Evolutionary conservation across 64 coral and sea anemone genomes (phyloP).

Genomic region (Hydrozoanthus tunicans): DNA sequence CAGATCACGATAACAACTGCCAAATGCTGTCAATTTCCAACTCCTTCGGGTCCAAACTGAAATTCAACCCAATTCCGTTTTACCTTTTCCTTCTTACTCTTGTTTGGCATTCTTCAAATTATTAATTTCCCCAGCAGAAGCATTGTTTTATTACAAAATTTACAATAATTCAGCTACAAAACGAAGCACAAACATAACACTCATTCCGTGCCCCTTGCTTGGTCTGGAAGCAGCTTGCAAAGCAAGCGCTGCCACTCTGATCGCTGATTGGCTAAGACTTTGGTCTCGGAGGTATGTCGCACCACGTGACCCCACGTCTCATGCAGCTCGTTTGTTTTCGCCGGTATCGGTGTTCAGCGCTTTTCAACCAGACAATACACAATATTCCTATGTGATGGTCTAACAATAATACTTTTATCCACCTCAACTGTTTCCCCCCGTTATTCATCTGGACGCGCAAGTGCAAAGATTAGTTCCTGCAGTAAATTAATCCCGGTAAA

Average conservation of each 20-base stretch:
- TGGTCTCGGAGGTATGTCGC: slow-evolving; percentile 34
- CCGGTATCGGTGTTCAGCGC: background rate
- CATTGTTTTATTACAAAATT: slow-evolving; percentile 49
- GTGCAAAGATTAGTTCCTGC: too few relatives aligned
- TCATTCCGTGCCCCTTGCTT: slow-evolving; percentile 32
- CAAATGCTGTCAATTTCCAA: slow-evolving; percentile 41
- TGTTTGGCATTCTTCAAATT: slow-evolving; percentile 86
- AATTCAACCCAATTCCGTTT: background rate
- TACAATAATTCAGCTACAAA: slow-evolving; percentile 41
- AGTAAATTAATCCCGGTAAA: too few relatives aligned
- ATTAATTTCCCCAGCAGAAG: slow-evolving; percentile 55
- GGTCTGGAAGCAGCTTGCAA: slow-evolving; percentile 45
- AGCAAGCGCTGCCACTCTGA: background rate
- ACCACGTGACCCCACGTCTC: slow-evolving; percentile 26
- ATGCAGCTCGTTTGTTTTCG: background rate
- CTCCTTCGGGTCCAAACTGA: background rate
- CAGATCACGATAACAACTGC: slow-evolving; percentile 51
- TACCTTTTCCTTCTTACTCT: slow-evolving; percentile 97
- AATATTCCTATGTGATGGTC: too few relatives aligned
- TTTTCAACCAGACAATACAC: too few relatives aligned
- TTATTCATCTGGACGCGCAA: too few relatives aligned
- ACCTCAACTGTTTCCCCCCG: too few relatives aligned
- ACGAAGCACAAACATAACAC: slow-evolving; percentile 52
- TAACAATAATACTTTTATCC: too few relatives aligned
- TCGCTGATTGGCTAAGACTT: slow-evolving; percentile 61